Base-by-base conservation (phyloP, 2,888 invertebrate species). In the Chalcosyrphus nemorum region DNA sequence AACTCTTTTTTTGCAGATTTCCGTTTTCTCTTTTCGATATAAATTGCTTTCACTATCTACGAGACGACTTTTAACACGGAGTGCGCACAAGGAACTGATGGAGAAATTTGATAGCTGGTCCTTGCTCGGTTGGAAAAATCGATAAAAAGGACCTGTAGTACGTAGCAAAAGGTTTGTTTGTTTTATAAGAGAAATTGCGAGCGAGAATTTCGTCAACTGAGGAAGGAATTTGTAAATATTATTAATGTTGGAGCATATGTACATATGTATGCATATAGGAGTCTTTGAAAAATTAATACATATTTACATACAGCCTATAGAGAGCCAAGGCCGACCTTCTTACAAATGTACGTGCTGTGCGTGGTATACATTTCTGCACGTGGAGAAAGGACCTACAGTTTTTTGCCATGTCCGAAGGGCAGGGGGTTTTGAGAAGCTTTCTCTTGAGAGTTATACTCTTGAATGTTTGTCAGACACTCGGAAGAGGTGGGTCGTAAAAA, bases 71-170 rank as follows among this genome's bases (percentile, higher is more conserved):
- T 82, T 61, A 61, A 56, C 71, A 72, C 52, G 61, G 57, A 78
- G 74, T 84, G 78, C 74, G 68, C 84, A 80, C 52, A 78, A 84
- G 74, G 78, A 84, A 84, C 78, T 84, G 68, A 63, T 66, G 65
- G 32, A 27, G 45, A 35, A 77, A 59, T 59, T 41, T 13, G 61
- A 43, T 56, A 47, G 66, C 29, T 56, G 35, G 61, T 59, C 50
- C 61, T 43, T 54, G 57, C n/a, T 81, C 45, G 41, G 43, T 76
- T 27, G 76, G 86, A 86, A 88, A 88, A 88, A 88, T 88, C 88
- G 86, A 88, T 88, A 88, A 86, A 87, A 88, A 88, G 88, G 86
- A 88, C 87, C 88, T 88, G 88, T 88, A 86, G 87, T 88, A 86
- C 86, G 74, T 87, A 57, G 4, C n/a, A 6, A 13, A 15, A 47